A percentile compares a stretch with the other conserved stretches of the same genome.
Evolutionary conservation across 2,113 vertebrate genomes (phyloP).

Genomic region (Oreochromis aureus): DNA sequence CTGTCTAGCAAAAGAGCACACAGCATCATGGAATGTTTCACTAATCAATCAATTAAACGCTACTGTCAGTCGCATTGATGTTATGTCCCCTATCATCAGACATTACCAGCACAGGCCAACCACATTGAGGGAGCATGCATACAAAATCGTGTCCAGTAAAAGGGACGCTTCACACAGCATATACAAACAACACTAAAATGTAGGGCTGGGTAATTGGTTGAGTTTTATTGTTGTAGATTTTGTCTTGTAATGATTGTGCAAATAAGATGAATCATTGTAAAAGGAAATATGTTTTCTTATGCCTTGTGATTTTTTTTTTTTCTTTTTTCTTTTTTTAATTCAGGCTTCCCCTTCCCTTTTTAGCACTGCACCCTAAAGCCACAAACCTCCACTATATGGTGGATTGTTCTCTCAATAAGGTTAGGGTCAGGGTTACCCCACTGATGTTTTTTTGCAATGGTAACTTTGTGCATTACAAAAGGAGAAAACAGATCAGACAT

Average conservation of each 20-base stretch:
- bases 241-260: not conserved
- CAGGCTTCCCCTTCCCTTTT: not conserved
- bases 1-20: constrained; percentile 2
- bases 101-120: not conserved
- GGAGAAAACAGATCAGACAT: not conserved
- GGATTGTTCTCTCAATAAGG: not conserved
- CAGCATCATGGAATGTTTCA: constrained; percentile 54
- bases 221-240: not conserved
- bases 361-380: not conserved
- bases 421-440: not conserved
- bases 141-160: not conserved
- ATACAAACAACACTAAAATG: not conserved
- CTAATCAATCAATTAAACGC: constrained; percentile 45
- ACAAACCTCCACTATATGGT: not conserved
- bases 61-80: constrained; percentile 31
- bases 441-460: not conserved
- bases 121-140: not conserved
- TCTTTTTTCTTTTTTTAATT: not conserved
- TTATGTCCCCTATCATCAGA: constrained; percentile 27
- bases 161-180: not conserved
- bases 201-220: not conserved
- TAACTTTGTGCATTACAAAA: not conserved
- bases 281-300: not conserved
- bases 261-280: not conserved
- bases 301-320: not conserved